phyloP scores from a whole-genome alignment of 2,888 invertebrate species.

The Periphyllus acericola region DNA sequence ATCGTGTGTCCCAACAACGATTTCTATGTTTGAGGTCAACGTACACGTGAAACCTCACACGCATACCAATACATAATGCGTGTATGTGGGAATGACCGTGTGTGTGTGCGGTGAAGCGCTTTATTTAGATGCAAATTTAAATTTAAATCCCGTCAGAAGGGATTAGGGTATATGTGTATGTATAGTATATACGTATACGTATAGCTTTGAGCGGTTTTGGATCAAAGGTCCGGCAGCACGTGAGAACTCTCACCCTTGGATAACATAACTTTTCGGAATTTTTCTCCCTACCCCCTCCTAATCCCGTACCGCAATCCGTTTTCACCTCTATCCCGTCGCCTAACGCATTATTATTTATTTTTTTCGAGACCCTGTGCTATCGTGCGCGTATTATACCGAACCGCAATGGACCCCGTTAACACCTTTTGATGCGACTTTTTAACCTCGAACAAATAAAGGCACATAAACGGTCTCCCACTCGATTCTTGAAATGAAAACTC shows the following conservation, averaged over 20 bases:
- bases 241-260: slow-evolving; percentile 33
- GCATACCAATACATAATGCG: not conserved
- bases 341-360: not conserved
- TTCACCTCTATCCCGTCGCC: not conserved
- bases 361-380: not conserved
- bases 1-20: not conserved
- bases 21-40: too few species aligned
- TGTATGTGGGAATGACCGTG: not conserved
- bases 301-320: not conserved
- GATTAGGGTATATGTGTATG: slow-evolving; percentile 1
- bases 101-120: not conserved
- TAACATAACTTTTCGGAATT: slow-evolving; percentile 34
- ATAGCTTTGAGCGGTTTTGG: slow-evolving; percentile 36
- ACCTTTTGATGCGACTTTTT: slow-evolving; percentile 7
- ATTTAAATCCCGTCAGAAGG: slow-evolving; percentile 50
- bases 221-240: slow-evolving; percentile 45
- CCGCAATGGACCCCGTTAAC: not conserved
- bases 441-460: not conserved
- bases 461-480: not conserved
- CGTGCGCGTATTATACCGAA: not conserved
- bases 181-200: too few species aligned
- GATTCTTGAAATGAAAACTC: not conserved
- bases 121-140: slow-evolving; percentile 50
- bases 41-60: not conserved
- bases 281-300: not conserved